Evolutionary conservation across 2,888 invertebrate genomes (phyloP).

Genomic region (Baccha elongata): DNA sequence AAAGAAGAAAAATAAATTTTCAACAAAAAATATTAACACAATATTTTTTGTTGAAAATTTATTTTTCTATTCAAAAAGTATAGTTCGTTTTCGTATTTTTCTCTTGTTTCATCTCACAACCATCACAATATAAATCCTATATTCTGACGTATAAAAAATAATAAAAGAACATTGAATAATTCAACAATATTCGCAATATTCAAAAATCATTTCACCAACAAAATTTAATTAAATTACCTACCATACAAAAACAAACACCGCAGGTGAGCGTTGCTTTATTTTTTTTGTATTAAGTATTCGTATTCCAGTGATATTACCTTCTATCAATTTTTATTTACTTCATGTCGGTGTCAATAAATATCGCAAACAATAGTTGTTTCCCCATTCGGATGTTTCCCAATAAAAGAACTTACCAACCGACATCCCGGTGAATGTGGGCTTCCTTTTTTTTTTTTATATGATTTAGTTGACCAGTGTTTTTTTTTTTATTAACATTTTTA

Average conservation of each 20-base stretch:
- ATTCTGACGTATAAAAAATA: not conserved
- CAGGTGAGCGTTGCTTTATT: slow-evolving; percentile 61
- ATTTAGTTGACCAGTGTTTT: too few relatives aligned
- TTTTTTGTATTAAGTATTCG: not conserved
- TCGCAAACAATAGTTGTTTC: too few relatives aligned
- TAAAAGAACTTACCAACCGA: too few relatives aligned
- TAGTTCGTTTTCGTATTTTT: slow-evolving; percentile 49
- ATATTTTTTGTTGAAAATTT: slow-evolving; percentile 69
- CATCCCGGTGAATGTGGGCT: too few relatives aligned
- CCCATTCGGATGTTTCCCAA: too few relatives aligned
- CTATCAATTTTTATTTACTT: too few relatives aligned
- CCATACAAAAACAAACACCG: slow-evolving; percentile 41
- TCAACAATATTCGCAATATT: slow-evolving; percentile 49
- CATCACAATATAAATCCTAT: slow-evolving; percentile 47
- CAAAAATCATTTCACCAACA: slow-evolving; percentile 28
- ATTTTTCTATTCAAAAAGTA: too few relatives aligned
- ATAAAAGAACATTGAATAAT: slow-evolving; percentile 59
- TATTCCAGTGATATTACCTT: slow-evolving; percentile 15
- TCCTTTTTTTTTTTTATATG: too few relatives aligned
- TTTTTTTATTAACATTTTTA: too few relatives aligned
- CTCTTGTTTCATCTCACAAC: slow-evolving; percentile 48
- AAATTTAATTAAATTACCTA: slow-evolving; percentile 27
- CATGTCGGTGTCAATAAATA: too few relatives aligned
- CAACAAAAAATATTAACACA: slow-evolving; percentile 40
- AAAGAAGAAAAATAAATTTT: slow-evolving; percentile 10